These are phyloP conservation scores for Chymomyza amoena DNA, from an alignment of 2,888 invertebrate genomes.

Conservation along the genomic window DNA sequence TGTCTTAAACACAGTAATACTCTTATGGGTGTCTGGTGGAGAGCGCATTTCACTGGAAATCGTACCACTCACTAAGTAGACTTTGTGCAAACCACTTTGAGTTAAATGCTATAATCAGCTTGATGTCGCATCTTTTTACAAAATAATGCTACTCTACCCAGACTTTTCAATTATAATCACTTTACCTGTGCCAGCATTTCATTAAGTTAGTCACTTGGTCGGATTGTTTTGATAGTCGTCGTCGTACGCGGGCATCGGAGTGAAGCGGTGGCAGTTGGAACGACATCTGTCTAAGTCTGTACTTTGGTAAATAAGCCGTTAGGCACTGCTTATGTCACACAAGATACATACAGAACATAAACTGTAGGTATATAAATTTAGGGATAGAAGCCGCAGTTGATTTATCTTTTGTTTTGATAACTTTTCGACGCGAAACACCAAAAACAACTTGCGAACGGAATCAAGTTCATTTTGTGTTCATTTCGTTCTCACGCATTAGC, in stretches of 20 bases:
- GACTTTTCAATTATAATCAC: background rate
- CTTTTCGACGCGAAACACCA: conserved; percentile 47
- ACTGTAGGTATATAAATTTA: background rate
- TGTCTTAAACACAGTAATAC: background rate
- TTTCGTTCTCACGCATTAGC: conserved; percentile 61
- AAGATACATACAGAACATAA: conserved; percentile 21
- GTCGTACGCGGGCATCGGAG: background rate
- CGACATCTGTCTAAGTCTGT: background rate
- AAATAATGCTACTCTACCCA: background rate
- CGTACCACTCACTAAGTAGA: no score
- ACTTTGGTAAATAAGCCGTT: background rate
- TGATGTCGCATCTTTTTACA: background rate
- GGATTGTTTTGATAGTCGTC: background rate
- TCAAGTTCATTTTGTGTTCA: conserved; percentile 40
- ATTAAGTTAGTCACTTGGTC: background rate
- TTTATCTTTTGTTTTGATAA: conserved; percentile 71
- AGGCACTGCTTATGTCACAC: background rate
- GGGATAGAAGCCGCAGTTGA: conserved; percentile 43
- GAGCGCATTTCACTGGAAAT: background rate
- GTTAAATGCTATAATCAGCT: background rate
- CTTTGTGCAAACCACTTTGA: background rate
- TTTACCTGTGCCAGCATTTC: background rate
- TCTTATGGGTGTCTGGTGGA: background rate
- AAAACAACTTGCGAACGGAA: conserved; percentile 37
- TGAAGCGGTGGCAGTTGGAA: background rate